Conservation (phyloP, 92 coral and sea anemone genomes). For the Epizoanthus scotinus region DNA sequence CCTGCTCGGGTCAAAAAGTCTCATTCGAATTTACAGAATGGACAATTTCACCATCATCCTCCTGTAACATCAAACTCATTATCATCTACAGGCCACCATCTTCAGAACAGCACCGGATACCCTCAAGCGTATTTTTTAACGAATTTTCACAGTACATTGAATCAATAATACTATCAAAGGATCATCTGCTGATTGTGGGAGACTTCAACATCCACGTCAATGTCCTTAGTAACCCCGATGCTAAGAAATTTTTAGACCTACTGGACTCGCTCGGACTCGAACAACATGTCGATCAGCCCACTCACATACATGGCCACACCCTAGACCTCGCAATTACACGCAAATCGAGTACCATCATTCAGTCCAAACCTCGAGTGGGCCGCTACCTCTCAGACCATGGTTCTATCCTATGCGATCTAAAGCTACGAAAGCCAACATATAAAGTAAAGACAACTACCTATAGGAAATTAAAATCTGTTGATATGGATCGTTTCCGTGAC, state of each 20-base stretch:
- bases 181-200: not conserved
- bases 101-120: too few relatives aligned
- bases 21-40: slow-evolving; percentile 62
- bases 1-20: slow-evolving; percentile 37
- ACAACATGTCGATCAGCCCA: slow-evolving; percentile 41
- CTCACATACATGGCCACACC: slow-evolving; percentile 33
- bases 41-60: slow-evolving; percentile 20
- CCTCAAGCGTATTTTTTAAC: too few relatives aligned
- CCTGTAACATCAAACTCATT: too few relatives aligned
- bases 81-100: too few relatives aligned
- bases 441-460: slow-evolving; percentile 36
- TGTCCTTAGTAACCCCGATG: slow-evolving; percentile 18
- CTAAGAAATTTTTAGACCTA: too few relatives aligned
- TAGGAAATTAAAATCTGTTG: slow-evolving; percentile 47
- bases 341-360: slow-evolving; percentile 19
- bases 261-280: slow-evolving; percentile 27
- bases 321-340: slow-evolving; percentile 30
- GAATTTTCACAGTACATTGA: too few relatives aligned
- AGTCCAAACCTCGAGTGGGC: slow-evolving; percentile 13
- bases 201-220: slow-evolving; percentile 50
- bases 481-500: slow-evolving; percentile 42
- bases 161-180: slow-evolving; percentile 9
- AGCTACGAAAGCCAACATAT: slow-evolving; percentile 27
- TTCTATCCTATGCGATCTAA: slow-evolving; percentile 10
- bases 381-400: slow-evolving; percentile 28